These are phyloP conservation scores for Orthonyx spaldingii DNA, from an alignment of 2,113 vertebrate genomes.

Conservation along the genomic window DNA sequence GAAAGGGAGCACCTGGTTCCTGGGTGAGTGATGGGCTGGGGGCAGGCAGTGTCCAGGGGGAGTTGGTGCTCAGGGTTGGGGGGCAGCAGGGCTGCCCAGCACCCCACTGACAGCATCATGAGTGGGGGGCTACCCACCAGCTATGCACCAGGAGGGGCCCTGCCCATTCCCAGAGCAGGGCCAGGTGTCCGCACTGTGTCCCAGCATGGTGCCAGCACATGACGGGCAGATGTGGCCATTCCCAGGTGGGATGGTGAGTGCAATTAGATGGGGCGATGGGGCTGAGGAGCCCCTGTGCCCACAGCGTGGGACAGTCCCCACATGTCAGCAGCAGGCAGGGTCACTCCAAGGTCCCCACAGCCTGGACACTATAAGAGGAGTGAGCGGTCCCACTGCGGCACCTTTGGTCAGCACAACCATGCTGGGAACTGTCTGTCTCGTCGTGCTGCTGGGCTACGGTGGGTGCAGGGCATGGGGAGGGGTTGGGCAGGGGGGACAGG, in stretches of 20 bases:
- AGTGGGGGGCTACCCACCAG: background rate
- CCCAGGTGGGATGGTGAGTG: fast-evolving
- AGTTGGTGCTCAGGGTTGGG: fast-evolving
- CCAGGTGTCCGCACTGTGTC: background rate
- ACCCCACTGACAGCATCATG: background rate
- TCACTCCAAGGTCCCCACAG: background rate
- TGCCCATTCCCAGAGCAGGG: background rate
- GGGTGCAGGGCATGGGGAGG: background rate
- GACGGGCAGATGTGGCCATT: background rate
- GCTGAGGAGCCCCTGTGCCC: background rate
- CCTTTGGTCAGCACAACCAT: background rate
- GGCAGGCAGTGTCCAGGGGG: background rate
- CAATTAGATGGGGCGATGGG: fast-evolving
- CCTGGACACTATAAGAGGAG: background rate
- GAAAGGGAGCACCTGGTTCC: too few species aligned
- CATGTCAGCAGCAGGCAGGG: fast-evolving
- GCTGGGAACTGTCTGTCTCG: conserved; percentile 31
- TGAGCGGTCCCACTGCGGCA: fast-evolving
- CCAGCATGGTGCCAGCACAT: fast-evolving
- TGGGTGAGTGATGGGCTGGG: fast-evolving
- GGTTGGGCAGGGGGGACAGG: fast-evolving
- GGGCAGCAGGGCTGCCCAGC: background rate
- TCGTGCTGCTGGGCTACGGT: conserved; percentile 60
- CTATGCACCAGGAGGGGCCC: background rate
- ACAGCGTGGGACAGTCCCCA: background rate